Conservation (phyloP, 2,113 vertebrate species). For the Bos indicus region DNA sequence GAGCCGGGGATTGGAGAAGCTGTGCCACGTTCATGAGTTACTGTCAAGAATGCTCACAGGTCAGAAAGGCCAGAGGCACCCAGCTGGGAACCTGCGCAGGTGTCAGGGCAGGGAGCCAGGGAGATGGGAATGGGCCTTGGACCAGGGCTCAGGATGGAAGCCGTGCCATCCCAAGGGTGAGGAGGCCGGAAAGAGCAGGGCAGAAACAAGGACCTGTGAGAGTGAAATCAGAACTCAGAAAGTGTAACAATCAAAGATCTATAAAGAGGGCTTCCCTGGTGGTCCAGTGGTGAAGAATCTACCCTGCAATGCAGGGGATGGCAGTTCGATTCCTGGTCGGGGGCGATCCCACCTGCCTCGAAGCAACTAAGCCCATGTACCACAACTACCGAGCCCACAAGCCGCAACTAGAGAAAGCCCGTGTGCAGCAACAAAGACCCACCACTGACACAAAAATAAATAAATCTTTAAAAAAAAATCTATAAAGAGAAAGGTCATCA, state of each 20-base stretch:
- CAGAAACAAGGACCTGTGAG: neutral
- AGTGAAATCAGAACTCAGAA: neutral
- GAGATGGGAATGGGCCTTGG: neutral
- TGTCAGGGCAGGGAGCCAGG: neutral
- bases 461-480: neutral
- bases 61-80: neutral
- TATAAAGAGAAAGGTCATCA: neutral
- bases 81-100: rapidly evolving
- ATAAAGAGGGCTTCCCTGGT: neutral
- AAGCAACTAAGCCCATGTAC: neutral
- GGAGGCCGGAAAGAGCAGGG: neutral
- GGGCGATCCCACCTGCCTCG: neutral
- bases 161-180: neutral
- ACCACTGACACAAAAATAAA: neutral
- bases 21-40: neutral
- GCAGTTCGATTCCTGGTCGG: rapidly evolving
- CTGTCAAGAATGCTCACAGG: neutral
- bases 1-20: neutral
- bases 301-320: neutral
- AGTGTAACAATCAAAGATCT: neutral
- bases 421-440: neutral
- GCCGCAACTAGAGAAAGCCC: neutral
- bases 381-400: neutral
- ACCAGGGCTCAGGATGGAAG: neutral
- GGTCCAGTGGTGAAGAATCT: neutral